Percentiles rank a stretch among this genome's conserved stretches.
Evolutionary conservation across 1,140 invertebrate genomes (phyloP).

Genomic region (Pseudomyrmex cubaensis): DNA sequence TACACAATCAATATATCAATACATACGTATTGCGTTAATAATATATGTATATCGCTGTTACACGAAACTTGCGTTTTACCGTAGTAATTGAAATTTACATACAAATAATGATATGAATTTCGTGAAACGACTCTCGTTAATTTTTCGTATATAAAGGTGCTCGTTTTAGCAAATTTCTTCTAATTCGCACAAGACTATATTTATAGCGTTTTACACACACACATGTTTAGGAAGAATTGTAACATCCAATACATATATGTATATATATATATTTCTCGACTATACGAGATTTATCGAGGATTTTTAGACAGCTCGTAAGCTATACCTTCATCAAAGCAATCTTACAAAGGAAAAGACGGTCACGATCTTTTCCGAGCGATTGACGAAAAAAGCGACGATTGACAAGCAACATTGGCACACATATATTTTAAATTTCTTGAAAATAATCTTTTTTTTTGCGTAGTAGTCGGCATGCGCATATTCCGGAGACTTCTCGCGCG

Average conservation of each 20-base stretch:
- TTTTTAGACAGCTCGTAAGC: background rate
- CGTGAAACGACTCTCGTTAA: background rate
- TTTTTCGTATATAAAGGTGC: background rate
- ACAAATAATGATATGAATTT: background rate
- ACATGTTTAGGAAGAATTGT: too few relatives aligned
- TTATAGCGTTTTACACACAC: too few relatives aligned
- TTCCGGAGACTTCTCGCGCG: constrained; percentile 34
- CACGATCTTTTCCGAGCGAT: background rate
- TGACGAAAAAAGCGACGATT: constrained; percentile 28
- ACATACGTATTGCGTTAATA: background rate
- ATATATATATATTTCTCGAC: background rate
- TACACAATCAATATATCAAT: background rate
- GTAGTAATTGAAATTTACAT: constrained; percentile 7
- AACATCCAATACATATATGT: too few relatives aligned
- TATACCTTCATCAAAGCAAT: constrained; percentile 26
- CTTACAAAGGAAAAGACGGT: constrained; percentile 25
- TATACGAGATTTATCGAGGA: constrained; percentile 6
- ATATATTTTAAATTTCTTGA: constrained; percentile 52
- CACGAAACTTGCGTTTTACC: background rate
- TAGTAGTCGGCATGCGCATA: background rate
- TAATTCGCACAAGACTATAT: background rate
- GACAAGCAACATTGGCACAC: constrained; percentile 30
- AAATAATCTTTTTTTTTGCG: constrained; percentile 6
- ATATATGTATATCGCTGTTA: background rate
- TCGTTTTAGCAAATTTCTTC: background rate